Evolutionary conservation across 2,113 vertebrate genomes (phyloP).

Genomic region (Neodontobutis hainanensis): DNA sequence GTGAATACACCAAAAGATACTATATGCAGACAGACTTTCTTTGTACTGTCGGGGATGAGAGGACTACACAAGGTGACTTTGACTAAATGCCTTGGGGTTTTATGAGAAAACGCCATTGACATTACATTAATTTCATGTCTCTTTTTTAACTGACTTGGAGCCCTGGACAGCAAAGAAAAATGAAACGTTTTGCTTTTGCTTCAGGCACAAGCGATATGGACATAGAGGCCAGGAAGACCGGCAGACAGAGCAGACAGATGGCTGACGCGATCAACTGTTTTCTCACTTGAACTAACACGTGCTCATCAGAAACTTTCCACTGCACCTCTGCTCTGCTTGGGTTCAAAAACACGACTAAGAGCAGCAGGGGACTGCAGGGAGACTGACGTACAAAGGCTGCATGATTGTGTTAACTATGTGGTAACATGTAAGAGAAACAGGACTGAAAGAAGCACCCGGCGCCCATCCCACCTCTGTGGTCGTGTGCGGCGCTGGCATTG

Average conservation of each 20-base stretch:
- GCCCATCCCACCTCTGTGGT: slow-evolving; percentile 74
- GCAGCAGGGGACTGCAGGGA: slow-evolving; percentile 2
- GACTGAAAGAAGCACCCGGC: slow-evolving; percentile 72
- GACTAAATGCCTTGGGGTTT: slow-evolving; percentile 78
- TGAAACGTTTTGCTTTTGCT: slow-evolving; percentile 38
- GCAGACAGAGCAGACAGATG: slow-evolving; percentile 43
- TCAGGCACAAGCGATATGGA: slow-evolving; percentile 30
- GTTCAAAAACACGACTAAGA: slow-evolving; percentile 37
- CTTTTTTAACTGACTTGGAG: slow-evolving; percentile 71
- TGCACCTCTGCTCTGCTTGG: slow-evolving; percentile 23
- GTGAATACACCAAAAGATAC: slow-evolving; percentile 61
- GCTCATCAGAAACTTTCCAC: slow-evolving; percentile 59
- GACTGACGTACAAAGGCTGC: slow-evolving; percentile 26
- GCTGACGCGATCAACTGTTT: slow-evolving; percentile 51
- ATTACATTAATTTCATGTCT: slow-evolving; percentile 79
- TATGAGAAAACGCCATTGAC: slow-evolving; percentile 72
- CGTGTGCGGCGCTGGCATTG: slow-evolving; percentile 77
- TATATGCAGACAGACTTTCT: slow-evolving; percentile 68
- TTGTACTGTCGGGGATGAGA: slow-evolving; percentile 72
- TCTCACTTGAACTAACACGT: slow-evolving; percentile 47
- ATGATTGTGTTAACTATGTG: slow-evolving; percentile 65
- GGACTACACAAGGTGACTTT: slow-evolving; percentile 81
- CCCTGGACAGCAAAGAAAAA: slow-evolving; percentile 38
- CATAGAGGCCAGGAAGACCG: slow-evolving; percentile 45
- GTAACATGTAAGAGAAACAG: slow-evolving; percentile 72